A percentile compares a stretch with the other conserved stretches of the same genome.
Conservation (phyloP, 2,888 invertebrate genomes). For the Scaptomyza parva region DNA sequence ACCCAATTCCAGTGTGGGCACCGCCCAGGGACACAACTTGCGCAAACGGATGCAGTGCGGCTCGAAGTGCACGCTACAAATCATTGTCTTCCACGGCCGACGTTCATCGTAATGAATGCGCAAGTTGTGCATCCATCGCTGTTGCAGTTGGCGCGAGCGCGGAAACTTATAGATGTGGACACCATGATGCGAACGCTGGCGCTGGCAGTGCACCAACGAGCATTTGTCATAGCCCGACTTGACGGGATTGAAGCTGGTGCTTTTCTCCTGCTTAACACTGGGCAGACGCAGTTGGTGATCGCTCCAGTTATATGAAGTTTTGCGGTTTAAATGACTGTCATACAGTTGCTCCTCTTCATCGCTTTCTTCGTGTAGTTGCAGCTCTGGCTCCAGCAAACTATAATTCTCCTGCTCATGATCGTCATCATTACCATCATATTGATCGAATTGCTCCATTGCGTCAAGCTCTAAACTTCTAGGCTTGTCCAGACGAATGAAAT, state of each 20-base stretch:
- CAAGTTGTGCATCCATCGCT: slow-evolving; percentile 70
- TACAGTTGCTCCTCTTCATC: slow-evolving; percentile 9
- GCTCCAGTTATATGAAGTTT: slow-evolving; percentile 23
- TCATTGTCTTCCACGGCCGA: slow-evolving; percentile 74
- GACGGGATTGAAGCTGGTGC: slow-evolving; percentile 54
- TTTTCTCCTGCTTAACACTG: slow-evolving; percentile 42
- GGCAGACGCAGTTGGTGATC: slow-evolving; percentile 32
- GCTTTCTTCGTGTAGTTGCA: slow-evolving; percentile 45
- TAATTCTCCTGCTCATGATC: slow-evolving; percentile 33
- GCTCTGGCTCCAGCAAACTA: slow-evolving; percentile 47
- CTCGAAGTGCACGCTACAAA: slow-evolving; percentile 72
- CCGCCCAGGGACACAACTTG: slow-evolving; percentile 77
- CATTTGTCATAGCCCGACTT: slow-evolving; percentile 74
- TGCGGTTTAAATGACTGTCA: slow-evolving; percentile 5
- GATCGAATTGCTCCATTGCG: slow-evolving; percentile 4
- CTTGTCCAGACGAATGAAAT: slow-evolving; percentile 57
- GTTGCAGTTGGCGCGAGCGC: slow-evolving; percentile 56
- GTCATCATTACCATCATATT: slow-evolving; percentile 15
- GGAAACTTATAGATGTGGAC: slow-evolving; percentile 74
- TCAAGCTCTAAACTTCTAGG: slow-evolving; percentile 10
- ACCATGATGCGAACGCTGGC: slow-evolving; percentile 63
- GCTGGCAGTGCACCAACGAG: slow-evolving; percentile 69
- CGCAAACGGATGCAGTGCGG: slow-evolving; percentile 58
- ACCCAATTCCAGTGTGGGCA: slow-evolving; percentile 78
- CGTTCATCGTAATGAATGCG: slow-evolving; percentile 65